phyloP scores from a whole-genome alignment of 2,113 vertebrate species.

The Chauna torquata region DNA sequence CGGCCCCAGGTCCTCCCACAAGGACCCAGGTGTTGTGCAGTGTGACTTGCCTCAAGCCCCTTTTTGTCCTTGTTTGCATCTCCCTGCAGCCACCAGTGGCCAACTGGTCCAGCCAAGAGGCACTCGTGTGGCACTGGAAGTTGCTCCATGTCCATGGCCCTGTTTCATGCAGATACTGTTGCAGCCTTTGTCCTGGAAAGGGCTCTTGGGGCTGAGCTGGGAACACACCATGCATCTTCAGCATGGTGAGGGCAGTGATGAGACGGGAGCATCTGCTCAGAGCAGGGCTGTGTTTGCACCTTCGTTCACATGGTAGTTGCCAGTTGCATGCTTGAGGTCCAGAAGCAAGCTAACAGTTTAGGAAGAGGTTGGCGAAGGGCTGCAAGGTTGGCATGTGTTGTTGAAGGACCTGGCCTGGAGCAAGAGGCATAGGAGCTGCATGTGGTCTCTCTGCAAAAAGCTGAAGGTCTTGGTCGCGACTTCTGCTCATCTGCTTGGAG shows the following conservation, averaged over 20 bases:
- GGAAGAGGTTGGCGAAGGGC: background rate
- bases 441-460: background rate
- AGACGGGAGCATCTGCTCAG: background rate
- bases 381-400: background rate
- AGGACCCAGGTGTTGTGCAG: accelerated
- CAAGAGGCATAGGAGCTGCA: background rate
- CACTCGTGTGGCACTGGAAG: background rate
- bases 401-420: background rate
- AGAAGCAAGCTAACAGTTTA: background rate
- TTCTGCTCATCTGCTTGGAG: background rate
- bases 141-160: accelerated
- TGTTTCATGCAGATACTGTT: background rate
- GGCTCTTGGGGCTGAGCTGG: background rate
- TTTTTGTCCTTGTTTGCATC: background rate
- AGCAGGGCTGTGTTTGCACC: background rate
- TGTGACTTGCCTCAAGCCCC: background rate
- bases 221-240: background rate
- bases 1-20: background rate
- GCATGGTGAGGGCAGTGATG: too few species aligned
- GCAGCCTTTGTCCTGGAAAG: background rate
- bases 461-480: background rate
- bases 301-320: accelerated
- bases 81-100: background rate
- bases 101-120: background rate
- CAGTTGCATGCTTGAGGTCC: background rate